Evolutionary conservation across 1,140 invertebrate species (phyloP).

Genomic region (Leucophenga varia): DNA sequence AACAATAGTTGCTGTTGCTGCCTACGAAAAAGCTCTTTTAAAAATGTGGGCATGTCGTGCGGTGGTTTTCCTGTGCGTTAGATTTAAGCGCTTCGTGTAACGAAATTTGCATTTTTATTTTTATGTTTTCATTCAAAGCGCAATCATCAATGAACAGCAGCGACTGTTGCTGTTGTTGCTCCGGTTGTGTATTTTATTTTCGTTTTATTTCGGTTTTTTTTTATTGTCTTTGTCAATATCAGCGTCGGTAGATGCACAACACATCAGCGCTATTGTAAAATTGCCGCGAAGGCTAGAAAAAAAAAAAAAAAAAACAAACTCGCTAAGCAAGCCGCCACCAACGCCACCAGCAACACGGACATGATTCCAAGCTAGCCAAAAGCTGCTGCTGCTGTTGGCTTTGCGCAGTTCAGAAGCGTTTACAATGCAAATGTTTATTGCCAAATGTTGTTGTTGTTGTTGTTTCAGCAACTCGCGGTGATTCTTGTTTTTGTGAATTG

Average conservation of each 20-base stretch:
- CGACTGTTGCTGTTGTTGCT: neutral
- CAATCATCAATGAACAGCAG: slow-evolving; percentile 47
- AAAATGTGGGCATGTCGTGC: no score
- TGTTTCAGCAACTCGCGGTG: no score
- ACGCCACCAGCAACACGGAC: no score
- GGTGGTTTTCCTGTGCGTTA: slow-evolving; percentile 54
- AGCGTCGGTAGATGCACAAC: slow-evolving; percentile 50
- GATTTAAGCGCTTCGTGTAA: slow-evolving; percentile 51
- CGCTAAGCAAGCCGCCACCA: no score
- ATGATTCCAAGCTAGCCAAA: neutral
- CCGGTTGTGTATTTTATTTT: slow-evolving; percentile 14
- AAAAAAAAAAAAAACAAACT: no score
- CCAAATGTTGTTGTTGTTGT: no score
- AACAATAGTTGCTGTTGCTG: no score
- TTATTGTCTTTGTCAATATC: slow-evolving; percentile 41
- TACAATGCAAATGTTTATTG: slow-evolving; percentile 15
- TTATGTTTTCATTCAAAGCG: slow-evolving; percentile 55
- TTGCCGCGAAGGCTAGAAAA: slow-evolving; percentile 6
- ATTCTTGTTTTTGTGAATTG: no score
- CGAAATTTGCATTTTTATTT: slow-evolving; percentile 54
- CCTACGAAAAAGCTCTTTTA: no score
- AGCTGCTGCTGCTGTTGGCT: slow-evolving; percentile 10
- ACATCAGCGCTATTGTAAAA: slow-evolving; percentile 31
- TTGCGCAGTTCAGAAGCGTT: slow-evolving; percentile 7
- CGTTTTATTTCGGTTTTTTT: slow-evolving; percentile 34